Evolutionary conservation across 2,797 vertebrate genomes (phyloP), one percentile per base, ranked within the genome.

Genomic region (Hydrolagus colliei): DNA sequence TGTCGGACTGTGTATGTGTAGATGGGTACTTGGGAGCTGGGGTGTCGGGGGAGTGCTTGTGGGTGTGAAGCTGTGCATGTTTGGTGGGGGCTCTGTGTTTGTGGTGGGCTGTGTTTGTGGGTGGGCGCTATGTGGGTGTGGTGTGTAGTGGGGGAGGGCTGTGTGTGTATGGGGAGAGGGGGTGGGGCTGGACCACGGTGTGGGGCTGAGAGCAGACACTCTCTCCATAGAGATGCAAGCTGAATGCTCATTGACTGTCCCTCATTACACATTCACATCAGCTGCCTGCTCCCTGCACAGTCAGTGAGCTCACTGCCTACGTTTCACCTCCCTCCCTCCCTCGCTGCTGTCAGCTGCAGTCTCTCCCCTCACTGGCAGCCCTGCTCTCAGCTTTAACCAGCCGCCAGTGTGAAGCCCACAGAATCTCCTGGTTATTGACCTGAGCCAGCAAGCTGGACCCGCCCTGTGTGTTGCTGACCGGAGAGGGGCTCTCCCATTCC

Each of bases 401-500:
- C 67, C 61, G 22, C 35, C 65, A 62, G 22, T 7, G 77, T 27
- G 11, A 80, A 62, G 22, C 61, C 61, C 12, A 6, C n/a, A 10
- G 72, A 12, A 12, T 67, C 63, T 67, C 12, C 77, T 5, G 22
- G 22, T 65, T 20, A 12, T n/a, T 9, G 78, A 9, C 63, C 78
- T 9, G 78, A 73, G 88, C 89, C 87, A 88, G 88, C 90, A 91
- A 89, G 52, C 95, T 94, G 95, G 97, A 96, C 93, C 92, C 93
- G 89, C 91, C 91, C 88, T 89, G 88, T 88, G 88, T 94, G 86
- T 90, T 95, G 93, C 94, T 94, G 92, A 95, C 95, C 85, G 96
- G 97, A 94, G 94, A 95, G 93, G 97, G 96, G 91, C 89, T 90
- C 11, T 93, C 94, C 90, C 92, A 94, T 93, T 89, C 95, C 94